These are phyloP conservation scores for Acanthurus tractus DNA, from an alignment of 2,797 vertebrate species.

Conservation along the genomic window DNA sequence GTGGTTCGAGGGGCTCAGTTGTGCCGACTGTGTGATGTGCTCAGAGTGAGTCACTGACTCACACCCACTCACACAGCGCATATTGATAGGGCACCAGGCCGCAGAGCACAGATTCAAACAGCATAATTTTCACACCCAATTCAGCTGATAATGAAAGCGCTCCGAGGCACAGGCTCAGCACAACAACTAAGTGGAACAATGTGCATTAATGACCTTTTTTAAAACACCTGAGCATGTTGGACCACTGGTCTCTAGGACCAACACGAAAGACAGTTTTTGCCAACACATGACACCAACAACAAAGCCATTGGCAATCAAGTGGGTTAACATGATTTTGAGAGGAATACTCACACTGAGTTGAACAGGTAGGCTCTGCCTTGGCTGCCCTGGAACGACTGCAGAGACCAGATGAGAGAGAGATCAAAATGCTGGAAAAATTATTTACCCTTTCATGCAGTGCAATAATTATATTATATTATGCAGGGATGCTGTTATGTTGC, in stretches of 20 bases:
- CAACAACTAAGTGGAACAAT: neutral
- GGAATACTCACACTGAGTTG: slow-evolving; percentile 95
- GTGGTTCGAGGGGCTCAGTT: slow-evolving; percentile 13
- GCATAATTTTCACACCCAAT: slow-evolving; percentile 62
- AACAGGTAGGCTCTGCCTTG: slow-evolving; percentile 99
- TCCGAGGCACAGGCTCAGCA: slow-evolving; percentile 34
- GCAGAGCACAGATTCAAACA: slow-evolving; percentile 41
- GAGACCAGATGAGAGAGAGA: slow-evolving; percentile 35
- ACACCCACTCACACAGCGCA: slow-evolving; percentile 52
- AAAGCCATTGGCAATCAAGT: slow-evolving; percentile 16
- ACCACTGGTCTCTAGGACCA: slow-evolving; percentile 3
- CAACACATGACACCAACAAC: neutral
- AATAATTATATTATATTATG: slow-evolving; percentile 9
- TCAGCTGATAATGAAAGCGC: slow-evolving; percentile 47
- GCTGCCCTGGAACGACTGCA: slow-evolving; percentile 97
- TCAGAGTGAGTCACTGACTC: slow-evolving; percentile 55
- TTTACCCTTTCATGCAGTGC: slow-evolving; percentile 4
- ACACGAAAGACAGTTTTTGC: slow-evolving; percentile 16
- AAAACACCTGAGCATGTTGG: slow-evolving; percentile 5
- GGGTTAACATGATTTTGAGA: slow-evolving; percentile 5
- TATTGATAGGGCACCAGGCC: slow-evolving; percentile 40
- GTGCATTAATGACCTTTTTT: slow-evolving; percentile 15
- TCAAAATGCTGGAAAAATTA: slow-evolving; percentile 30
- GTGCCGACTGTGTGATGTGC: slow-evolving; percentile 29
- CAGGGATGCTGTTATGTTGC: slow-evolving; percentile 1